Percentiles rank a stretch among this genome's conserved stretches.
Conservation (phyloP, 2,888 invertebrate genomes). For the Mayetiola destructor region DNA sequence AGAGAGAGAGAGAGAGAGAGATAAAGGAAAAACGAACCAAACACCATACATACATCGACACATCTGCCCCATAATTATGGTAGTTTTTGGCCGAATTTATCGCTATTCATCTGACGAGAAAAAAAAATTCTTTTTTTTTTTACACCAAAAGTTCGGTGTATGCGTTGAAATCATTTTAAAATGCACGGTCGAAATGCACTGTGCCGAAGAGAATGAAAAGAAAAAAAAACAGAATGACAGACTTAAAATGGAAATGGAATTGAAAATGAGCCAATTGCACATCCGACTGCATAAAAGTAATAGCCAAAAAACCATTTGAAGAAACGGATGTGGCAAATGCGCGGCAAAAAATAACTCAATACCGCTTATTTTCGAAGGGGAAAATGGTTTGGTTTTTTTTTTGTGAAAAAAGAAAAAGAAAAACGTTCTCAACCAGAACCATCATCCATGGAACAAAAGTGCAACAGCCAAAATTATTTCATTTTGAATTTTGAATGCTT, state of each 20-base stretch:
- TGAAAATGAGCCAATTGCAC: slow-evolving; percentile 2
- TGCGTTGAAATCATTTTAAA: neutral
- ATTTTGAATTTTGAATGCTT: too few relatives aligned
- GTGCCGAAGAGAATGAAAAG: too few relatives aligned
- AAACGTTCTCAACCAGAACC: too few relatives aligned
- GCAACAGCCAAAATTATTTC: too few relatives aligned
- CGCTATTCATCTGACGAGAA: neutral
- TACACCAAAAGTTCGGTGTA: neutral
- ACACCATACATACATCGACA: neutral
- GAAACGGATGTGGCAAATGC: too few relatives aligned
- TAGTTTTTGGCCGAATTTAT: neutral
- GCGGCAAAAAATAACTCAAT: too few relatives aligned
- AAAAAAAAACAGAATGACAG: neutral
- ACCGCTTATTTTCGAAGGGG: too few relatives aligned
- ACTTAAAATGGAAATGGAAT: neutral
- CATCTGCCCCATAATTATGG: slow-evolving; percentile 11
- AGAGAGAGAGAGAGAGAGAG: neutral
- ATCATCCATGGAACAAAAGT: too few relatives aligned
- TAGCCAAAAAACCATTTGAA: too few relatives aligned
- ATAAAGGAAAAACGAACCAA: neutral
- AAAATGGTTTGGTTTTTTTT: too few relatives aligned
- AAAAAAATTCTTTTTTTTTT: neutral
- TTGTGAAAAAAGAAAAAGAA: too few relatives aligned
- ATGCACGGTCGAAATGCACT: neutral
- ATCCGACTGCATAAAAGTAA: slow-evolving; percentile 7